These are phyloP conservation scores for Lophotis ruficrista DNA, from an alignment of 2,113 vertebrate genomes.

Conservation along the genomic window DNA sequence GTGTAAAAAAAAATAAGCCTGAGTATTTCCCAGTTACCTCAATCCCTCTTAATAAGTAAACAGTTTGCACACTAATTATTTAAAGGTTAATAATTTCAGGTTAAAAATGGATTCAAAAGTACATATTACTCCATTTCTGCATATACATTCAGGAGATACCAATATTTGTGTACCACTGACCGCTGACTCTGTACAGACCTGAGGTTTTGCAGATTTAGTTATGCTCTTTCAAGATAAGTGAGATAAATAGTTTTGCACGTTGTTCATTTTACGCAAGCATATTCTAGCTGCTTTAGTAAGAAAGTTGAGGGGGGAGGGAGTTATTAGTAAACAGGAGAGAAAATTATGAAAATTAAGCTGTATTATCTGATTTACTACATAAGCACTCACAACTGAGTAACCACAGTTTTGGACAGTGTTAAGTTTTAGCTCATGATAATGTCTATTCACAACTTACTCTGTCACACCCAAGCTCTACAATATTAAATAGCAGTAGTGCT, in stretches of 20 bases:
- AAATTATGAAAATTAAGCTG: background rate
- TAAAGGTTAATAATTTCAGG: background rate
- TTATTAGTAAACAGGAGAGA: background rate
- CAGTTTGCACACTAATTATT: background rate
- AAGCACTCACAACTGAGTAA: background rate
- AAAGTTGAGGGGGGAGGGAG: background rate
- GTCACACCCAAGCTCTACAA: background rate
- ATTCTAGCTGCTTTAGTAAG: background rate
- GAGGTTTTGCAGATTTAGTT: background rate
- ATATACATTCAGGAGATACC: background rate
- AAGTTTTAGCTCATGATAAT: background rate
- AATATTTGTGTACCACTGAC: background rate
- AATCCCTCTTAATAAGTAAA: background rate
- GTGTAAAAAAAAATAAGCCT: conserved; percentile 14
- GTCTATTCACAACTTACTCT: background rate
- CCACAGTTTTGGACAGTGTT: background rate
- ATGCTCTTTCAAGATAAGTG: background rate
- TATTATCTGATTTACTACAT: background rate
- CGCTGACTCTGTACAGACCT: background rate
- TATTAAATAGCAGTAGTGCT: background rate
- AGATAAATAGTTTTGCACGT: background rate
- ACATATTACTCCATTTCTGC: background rate
- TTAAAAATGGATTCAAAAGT: background rate
- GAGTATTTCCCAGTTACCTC: background rate
- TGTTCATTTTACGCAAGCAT: background rate